Evolutionary conservation across 2,113 vertebrate genomes (phyloP), one percentile per base, ranked within the genome.

Genomic region (Colius striatus): DNA sequence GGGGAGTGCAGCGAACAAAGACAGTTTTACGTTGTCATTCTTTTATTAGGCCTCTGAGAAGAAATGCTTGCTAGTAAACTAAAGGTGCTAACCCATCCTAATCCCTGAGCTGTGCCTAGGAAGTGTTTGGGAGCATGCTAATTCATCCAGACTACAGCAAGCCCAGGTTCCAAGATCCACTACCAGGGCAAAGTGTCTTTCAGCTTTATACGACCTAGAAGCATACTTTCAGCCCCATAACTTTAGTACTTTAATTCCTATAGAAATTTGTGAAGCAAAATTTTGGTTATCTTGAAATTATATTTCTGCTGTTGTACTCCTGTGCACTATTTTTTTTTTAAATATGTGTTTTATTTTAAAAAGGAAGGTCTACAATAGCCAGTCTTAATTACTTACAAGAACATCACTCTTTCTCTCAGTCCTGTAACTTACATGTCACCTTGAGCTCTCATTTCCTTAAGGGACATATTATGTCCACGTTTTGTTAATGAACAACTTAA

Each of bases 401-500:
- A 53, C 43, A 57, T 58, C 2, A 6, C 10, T 66, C 23, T 71
- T 25, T 68, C 50, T 88, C 36, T 65, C 63, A 79, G 38, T 61
- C 25, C 30, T 76, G 22, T 41, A 90, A 88, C 30, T 83, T 86
- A 20, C 3, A 1, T 63, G 61, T 86, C 85, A 96, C 90, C 90
- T 94, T 96, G 92, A 91, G 50, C 23, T 83, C 60, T 83, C 30
- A 48, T 90, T 85, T 90, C 48, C 84, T 89, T 84, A 53, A 86
- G 61, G 66, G 63, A 74, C 23, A 26, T 76, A 85, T 84, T 79
- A 86, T 58, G n/a, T 55, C 77, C 65, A 41, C 3, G 0, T 78
- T 95, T 95, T 86, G 5, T 78, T 86, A 53, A 41, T 41, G 38
- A 41, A 89, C 92, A 86, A 16, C 57, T 84, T 68, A 92, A 60